Conservation (phyloP, 2,888 invertebrate genomes). For the Ophraella communa region DNA sequence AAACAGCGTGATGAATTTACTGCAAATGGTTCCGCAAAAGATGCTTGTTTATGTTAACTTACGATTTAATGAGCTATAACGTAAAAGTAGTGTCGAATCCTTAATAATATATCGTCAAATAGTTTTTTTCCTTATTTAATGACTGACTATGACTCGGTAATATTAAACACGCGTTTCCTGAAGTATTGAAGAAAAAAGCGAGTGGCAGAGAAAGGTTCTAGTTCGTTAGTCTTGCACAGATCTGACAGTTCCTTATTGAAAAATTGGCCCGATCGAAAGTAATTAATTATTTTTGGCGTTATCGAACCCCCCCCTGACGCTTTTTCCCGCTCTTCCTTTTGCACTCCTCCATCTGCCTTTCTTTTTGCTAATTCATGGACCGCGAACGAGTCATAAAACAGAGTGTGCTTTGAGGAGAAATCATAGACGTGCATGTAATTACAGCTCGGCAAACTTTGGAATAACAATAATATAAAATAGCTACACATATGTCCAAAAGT, state of each 20-base stretch:
- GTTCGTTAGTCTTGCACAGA: conserved; percentile 57
- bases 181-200: conserved; percentile 5
- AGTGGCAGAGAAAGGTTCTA: conserved; percentile 45
- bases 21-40: background rate
- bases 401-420: conserved; percentile 36
- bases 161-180: background rate
- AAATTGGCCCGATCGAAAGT: conserved; percentile 71
- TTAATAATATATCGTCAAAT: no score
- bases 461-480: no score
- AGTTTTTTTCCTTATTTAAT: no score
- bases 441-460: no score
- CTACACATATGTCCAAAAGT: no score
- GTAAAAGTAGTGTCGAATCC: background rate
- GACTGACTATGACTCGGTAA: background rate
- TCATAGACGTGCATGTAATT: conserved; percentile 19
- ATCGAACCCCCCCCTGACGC: conserved; percentile 62
- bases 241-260: conserved; percentile 63
- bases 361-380: conserved; percentile 73
- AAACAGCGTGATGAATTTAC: conserved; percentile 18
- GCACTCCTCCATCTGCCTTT: conserved; percentile 65
- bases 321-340: conserved; percentile 10
- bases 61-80: conserved; percentile 1
- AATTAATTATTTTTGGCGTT: conserved; percentile 78
- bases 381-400: conserved; percentile 63
- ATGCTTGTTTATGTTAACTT: background rate